Evolutionary conservation across 2,113 vertebrate genomes (phyloP).

Genomic region (Oreochromis niloticus): DNA sequence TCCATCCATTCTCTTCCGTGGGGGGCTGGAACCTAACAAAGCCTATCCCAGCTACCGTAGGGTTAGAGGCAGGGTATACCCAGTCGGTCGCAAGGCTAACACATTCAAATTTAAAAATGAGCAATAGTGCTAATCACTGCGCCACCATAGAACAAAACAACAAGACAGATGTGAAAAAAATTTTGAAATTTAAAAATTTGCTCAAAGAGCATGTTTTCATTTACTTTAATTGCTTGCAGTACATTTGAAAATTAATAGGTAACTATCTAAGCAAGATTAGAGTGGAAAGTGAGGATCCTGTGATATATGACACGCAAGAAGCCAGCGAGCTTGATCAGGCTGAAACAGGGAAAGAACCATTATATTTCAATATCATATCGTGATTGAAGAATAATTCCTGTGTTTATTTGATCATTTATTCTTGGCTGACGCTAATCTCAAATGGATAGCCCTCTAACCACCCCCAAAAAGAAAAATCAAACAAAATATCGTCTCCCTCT

Average conservation of each 20-base stretch:
- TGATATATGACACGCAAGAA: not conserved
- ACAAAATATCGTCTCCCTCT: not conserved
- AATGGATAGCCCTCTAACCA: not conserved
- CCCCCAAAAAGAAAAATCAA: not conserved
- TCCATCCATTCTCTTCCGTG: not conserved
- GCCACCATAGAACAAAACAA: fast-evolving
- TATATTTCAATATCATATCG: not conserved
- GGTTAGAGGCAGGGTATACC: not conserved
- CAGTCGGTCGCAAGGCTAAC: fast-evolving
- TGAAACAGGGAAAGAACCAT: not conserved
- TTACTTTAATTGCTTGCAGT: not conserved
- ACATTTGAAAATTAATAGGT: not conserved
- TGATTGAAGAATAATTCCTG: not conserved
- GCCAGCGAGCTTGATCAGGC: not conserved
- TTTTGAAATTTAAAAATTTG: not conserved
- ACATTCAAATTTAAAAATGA: not conserved
- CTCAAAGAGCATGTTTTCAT: not conserved
- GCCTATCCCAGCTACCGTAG: not conserved
- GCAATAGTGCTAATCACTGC: not conserved
- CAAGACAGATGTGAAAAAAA: not conserved
- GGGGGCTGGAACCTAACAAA: not conserved
- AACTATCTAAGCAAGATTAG: not conserved
- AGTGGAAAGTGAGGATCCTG: not conserved
- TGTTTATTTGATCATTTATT: not conserved
- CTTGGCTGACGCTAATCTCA: not conserved